Percentiles rank a stretch among this genome's conserved stretches.
Evolutionary conservation across 2,888 invertebrate genomes (phyloP).

Genomic region (Hartigia nigra): DNA sequence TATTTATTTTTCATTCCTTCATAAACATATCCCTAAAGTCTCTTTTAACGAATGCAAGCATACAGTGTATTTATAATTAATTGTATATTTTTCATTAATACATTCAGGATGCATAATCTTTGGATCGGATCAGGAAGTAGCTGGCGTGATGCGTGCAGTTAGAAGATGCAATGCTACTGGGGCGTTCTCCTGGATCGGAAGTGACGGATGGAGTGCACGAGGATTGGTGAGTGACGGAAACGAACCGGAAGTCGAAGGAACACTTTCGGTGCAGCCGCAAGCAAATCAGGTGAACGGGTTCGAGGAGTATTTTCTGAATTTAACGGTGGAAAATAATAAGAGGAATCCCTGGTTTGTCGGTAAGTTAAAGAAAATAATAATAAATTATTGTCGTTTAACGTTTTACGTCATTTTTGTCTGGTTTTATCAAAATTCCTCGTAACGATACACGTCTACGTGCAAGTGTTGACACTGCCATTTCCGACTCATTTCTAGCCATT

Average conservation of each 20-base stretch:
- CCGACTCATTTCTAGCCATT: not conserved
- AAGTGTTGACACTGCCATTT: not conserved
- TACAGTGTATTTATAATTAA: slow-evolving; percentile 1
- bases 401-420: not conserved
- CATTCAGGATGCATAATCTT: slow-evolving; percentile 90
- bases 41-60: not conserved
- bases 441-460: not conserved
- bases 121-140: slow-evolving; percentile 96
- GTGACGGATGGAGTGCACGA: slow-evolving; percentile 95
- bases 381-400: not conserved
- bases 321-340: slow-evolving; percentile 87
- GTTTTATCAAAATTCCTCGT: not conserved
- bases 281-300: slow-evolving; percentile 91
- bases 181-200: slow-evolving; percentile 95
- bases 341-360: slow-evolving; percentile 97
- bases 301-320: slow-evolving; percentile 84
- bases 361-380: slow-evolving; percentile 68
- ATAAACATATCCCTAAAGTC: not conserved
- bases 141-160: slow-evolving; percentile 94
- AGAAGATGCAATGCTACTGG: slow-evolving; percentile 88
- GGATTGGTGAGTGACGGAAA: slow-evolving; percentile 85
- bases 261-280: slow-evolving; percentile 93
- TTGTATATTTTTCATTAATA: not conserved
- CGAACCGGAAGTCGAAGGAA: slow-evolving; percentile 92
- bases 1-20: not conserved